Percentiles rank a stretch among this genome's conserved stretches.
Evolutionary conservation across 2,113 vertebrate genomes (phyloP).

Genomic region (Noctilio leporinus): DNA sequence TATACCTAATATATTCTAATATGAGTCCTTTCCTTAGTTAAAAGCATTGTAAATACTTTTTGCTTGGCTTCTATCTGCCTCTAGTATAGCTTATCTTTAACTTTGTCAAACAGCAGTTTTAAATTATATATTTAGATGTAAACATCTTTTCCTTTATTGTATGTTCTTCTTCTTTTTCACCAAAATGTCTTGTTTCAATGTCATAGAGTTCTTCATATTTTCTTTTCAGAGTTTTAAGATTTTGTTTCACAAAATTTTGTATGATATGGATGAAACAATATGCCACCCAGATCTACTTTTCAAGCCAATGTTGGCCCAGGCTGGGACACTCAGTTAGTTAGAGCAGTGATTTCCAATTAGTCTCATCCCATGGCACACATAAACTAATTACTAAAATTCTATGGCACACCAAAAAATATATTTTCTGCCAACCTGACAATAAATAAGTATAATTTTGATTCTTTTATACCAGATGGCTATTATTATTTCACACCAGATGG

Average conservation of each 20-base stretch:
- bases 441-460: too few species aligned
- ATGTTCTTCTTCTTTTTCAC: not conserved
- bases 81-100: not conserved
- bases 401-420: too few species aligned
- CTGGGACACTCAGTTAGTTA: too few species aligned
- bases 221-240: not conserved
- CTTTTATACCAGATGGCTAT: too few species aligned
- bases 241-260: not conserved
- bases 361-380: too few species aligned
- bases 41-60: not conserved
- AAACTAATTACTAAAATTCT: too few species aligned
- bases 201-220: not conserved
- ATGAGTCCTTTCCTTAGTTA: not conserved
- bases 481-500: too few species aligned
- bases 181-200: not conserved
- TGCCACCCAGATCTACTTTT: not conserved
- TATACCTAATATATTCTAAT: not conserved
- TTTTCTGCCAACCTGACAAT: too few species aligned
- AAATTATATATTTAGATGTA: not conserved
- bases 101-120: not conserved
- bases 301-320: not conserved
- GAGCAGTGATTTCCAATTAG: too few species aligned
- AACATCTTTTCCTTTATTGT: not conserved
- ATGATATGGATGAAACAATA: not conserved
- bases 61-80: not conserved